phyloP scores from a whole-genome alignment of 2,113 vertebrate genomes.

The Odontophorus gujanensis region DNA sequence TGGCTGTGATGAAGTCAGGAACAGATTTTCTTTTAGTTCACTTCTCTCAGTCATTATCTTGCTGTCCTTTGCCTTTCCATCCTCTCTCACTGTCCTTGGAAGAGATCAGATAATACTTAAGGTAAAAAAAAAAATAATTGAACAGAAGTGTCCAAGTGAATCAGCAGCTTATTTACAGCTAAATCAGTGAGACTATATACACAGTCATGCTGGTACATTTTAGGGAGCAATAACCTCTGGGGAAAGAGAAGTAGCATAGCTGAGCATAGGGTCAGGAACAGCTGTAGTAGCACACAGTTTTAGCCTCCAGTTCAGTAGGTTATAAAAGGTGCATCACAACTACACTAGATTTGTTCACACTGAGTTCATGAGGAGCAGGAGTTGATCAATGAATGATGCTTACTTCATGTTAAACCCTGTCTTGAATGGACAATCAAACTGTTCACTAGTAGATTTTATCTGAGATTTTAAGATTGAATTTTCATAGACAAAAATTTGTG shows the following conservation, averaged over 20 bases:
- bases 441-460: conserved; percentile 20
- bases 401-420: neutral
- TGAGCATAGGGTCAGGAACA: neutral
- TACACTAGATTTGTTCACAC: neutral
- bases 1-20: neutral
- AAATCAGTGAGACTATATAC: neutral
- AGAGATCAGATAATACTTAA: neutral
- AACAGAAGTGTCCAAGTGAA: neutral
- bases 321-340: neutral
- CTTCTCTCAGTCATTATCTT: neutral
- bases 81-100: neutral
- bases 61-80: neutral
- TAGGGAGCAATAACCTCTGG: neutral
- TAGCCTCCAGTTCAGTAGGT: neutral
- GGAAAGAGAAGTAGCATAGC: neutral
- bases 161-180: neutral
- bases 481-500: conserved; percentile 35
- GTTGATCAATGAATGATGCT: neutral
- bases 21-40: neutral
- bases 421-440: conserved; percentile 12
- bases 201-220: neutral
- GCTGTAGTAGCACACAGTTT: neutral
- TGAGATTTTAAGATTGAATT: conserved; percentile 36
- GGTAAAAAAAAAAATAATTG: neutral
- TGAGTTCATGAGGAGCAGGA: neutral